phyloP scores from a whole-genome alignment of 2,113 vertebrate species.

The Gopherus evgoodei region DNA sequence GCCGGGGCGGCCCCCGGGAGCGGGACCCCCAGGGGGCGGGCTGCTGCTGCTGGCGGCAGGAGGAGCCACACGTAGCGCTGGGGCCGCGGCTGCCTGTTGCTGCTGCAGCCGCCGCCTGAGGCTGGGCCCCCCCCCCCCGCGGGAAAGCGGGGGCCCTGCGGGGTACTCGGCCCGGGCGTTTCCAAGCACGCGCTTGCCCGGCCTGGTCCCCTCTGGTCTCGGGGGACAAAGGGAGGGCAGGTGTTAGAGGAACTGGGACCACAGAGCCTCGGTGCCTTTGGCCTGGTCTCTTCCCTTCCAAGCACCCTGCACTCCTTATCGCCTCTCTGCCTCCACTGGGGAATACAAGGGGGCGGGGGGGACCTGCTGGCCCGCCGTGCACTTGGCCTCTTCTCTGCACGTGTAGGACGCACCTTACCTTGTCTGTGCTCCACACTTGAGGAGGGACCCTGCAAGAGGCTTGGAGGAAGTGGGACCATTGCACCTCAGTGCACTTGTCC shows the following conservation, averaged over 20 bases:
- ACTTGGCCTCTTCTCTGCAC: too few relatives aligned
- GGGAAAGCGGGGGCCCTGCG: neutral
- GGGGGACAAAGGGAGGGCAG: too few relatives aligned
- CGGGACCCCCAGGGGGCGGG: conserved; percentile 43
- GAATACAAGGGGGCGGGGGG: too few relatives aligned
- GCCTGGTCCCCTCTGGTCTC: neutral
- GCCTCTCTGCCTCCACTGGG: too few relatives aligned
- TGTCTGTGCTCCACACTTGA: too few relatives aligned
- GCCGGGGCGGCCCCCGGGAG: conserved; percentile 73
- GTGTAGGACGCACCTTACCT: neutral
- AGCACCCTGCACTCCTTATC: too few relatives aligned
- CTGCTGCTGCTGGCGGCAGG: neutral
- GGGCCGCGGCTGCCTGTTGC: neutral
- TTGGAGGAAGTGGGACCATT: too few relatives aligned
- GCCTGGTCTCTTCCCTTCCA: too few relatives aligned
- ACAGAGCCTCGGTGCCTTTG: too few relatives aligned
- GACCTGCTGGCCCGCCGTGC: too few relatives aligned
- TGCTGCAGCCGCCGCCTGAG: neutral
- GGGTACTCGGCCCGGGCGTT: neutral
- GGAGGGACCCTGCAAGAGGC: neutral
- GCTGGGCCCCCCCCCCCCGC: too few relatives aligned
- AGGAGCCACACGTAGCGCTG: conserved; percentile 47
- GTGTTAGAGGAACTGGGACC: neutral
- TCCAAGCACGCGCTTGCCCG: neutral
- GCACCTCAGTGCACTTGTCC: neutral